These are phyloP conservation scores for Aethes cnicana DNA, from an alignment of 2,888 invertebrate genomes.

Conservation along the genomic window DNA sequence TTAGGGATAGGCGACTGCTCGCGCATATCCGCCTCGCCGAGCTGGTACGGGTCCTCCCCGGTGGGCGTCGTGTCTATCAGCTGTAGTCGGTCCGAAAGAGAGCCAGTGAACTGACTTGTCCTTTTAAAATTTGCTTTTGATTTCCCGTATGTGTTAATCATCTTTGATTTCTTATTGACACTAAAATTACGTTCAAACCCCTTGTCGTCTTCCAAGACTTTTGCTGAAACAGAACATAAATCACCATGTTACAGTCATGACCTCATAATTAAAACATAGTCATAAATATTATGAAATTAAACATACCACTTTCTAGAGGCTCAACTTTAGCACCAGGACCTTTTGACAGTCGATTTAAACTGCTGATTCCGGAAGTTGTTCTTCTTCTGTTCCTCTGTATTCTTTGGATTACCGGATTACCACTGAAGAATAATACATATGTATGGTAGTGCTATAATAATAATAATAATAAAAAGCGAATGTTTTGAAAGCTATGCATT, in stretches of 20 bases:
- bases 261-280: too few relatives aligned
- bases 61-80: conserved; percentile 73
- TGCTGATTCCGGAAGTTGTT: conserved; percentile 56
- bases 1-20: conserved; percentile 77
- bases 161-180: conserved; percentile 65
- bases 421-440: conserved; percentile 45
- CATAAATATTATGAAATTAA: too few relatives aligned
- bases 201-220: conserved; percentile 51
- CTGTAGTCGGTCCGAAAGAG: conserved; percentile 64
- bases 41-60: conserved; percentile 72
- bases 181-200: conserved; percentile 48
- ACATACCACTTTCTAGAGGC: conserved; percentile 50
- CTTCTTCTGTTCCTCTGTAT: conserved; percentile 59
- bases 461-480: too few relatives aligned
- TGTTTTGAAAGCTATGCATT: too few relatives aligned
- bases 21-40: conserved; percentile 73
- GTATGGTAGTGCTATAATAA: too few relatives aligned
- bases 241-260: too few relatives aligned
- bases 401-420: conserved; percentile 65
- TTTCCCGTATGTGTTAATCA: conserved; percentile 66
- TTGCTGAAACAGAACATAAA: conserved; percentile 45
- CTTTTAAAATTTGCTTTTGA: conserved; percentile 47
- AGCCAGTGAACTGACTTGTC: conserved; percentile 58
- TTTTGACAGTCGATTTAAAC: conserved; percentile 61
- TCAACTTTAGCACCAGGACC: conserved; percentile 48